Conservation (phyloP, 1,140 invertebrate species). For the Anadara kagoshimensis region DNA sequence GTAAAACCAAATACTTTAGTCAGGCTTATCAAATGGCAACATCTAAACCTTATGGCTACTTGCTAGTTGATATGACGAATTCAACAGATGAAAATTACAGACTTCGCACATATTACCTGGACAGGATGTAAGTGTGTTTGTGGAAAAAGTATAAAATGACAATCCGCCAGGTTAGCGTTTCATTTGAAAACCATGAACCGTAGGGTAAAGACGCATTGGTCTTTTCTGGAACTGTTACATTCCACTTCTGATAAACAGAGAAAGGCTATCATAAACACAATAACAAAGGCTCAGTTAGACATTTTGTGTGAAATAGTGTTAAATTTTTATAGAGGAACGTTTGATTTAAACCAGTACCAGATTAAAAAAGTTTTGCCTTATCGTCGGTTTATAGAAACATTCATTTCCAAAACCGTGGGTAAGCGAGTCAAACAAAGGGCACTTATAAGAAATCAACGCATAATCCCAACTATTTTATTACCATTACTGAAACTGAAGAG, state of each 20-base stretch:
- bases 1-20: conserved; percentile 7
- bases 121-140: conserved; percentile 31
- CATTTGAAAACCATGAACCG: conserved; percentile 3
- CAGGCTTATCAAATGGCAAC: conserved; percentile 20
- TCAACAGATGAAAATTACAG: conserved; percentile 22
- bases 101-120: conserved; percentile 35
- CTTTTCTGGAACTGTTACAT: conserved; percentile 9
- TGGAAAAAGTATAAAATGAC: background rate
- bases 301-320: conserved; percentile 5
- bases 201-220: background rate
- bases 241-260: background rate
- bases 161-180: too few species aligned
- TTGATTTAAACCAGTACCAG: background rate
- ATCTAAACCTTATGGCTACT: conserved; percentile 9
- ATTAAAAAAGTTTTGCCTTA: conserved; percentile 7
- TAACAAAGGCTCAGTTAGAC: conserved; percentile 4
- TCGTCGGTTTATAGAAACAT: background rate
- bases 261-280: conserved; percentile 1
- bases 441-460: background rate
- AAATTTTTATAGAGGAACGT: conserved; percentile 4
- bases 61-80: conserved; percentile 24
- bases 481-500: background rate
- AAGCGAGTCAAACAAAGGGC: background rate
- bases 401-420: background rate
- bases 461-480: conserved; percentile 7